phyloP scores from a whole-genome alignment of 2,113 vertebrate genomes.

The Scolopax mira region DNA sequence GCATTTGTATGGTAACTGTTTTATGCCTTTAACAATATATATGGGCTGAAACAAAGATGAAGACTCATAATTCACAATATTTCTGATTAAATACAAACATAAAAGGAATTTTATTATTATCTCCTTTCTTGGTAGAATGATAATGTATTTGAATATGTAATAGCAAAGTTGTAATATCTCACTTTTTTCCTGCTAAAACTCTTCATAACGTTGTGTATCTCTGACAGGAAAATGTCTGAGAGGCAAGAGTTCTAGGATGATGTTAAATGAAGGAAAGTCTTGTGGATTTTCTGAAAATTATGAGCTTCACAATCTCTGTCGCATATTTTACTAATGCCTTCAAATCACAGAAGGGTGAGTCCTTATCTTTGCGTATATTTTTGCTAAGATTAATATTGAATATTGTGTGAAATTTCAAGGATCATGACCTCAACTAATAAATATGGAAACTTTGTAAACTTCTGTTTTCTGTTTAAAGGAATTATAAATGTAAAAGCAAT shows the following conservation, averaged over 20 bases:
- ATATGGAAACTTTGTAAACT: neutral
- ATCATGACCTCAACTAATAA: neutral
- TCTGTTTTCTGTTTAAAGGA: slow-evolving; percentile 8
- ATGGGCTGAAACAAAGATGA: neutral
- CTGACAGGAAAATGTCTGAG: neutral
- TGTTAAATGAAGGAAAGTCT: neutral
- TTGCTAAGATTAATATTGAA: slow-evolving; percentile 1
- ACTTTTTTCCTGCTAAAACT: neutral
- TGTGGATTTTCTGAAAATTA: neutral
- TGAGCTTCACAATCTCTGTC: neutral
- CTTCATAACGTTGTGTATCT: neutral
- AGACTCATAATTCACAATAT: neutral
- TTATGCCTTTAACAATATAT: neutral
- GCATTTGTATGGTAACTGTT: neutral
- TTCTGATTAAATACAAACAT: slow-evolving; percentile 38
- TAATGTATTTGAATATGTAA: slow-evolving; percentile 7
- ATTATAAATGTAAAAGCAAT: neutral
- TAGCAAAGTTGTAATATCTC: neutral
- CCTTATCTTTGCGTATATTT: neutral
- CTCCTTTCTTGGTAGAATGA: neutral
- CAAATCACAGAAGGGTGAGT: neutral
- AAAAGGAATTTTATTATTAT: slow-evolving; percentile 13
- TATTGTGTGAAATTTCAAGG: neutral
- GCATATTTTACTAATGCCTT: neutral
- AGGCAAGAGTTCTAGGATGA: neutral